Evolutionary conservation across 2,888 invertebrate genomes (phyloP), one percentile per base, ranked within the genome.

Genomic region (Brachynemurus nebulosus): DNA sequence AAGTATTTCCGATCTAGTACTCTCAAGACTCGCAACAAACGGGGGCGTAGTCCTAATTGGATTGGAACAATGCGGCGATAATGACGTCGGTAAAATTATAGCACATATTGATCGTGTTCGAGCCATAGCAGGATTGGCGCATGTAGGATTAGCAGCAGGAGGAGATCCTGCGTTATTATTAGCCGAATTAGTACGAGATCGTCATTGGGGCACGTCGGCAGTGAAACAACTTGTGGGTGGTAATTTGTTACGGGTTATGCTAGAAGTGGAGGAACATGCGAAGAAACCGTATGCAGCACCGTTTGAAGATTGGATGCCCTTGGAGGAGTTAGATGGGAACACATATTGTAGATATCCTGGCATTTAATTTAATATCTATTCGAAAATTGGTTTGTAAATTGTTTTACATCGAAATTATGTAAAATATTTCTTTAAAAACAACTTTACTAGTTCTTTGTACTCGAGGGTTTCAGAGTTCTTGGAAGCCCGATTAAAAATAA

Each of bases 51-150:
- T 78, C 12, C 74, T 77, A 71, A 68, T 78, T 17, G 76, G 73
- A 57, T 70, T 77, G 59, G 74, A 72, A 57, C 61, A 61, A 18
- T 66, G 65, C 33, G 65, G 63, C 2, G 65, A 65, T 12, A 61
- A 62, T 1, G 49, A 54, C 14, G 52, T 66, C 20, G 60, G 63
- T 1, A 66, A 66, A 48, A 64, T 65, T 21, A 60, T 63, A 52
- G 75, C 71, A 51, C 76, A 76, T 53, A 76, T 79, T 51, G 77
- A 78, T 59, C 74, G 78, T 60, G 75, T 79, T 50, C 67, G 76
- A 39, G 68, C 68, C 50, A 69, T 74, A 40, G 75, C 77, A 37
- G 79, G 79, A 8, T 71, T 77, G 25, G 76, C 78, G 56, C 76
- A 78, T 51, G 73, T 79, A 45, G 79, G 78, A 3, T 62, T 79